A percentile compares a stretch with the other conserved stretches of the same genome.
phyloP scores from a whole-genome alignment of 2,888 invertebrate species.

The Oxycera nigricornis region DNA sequence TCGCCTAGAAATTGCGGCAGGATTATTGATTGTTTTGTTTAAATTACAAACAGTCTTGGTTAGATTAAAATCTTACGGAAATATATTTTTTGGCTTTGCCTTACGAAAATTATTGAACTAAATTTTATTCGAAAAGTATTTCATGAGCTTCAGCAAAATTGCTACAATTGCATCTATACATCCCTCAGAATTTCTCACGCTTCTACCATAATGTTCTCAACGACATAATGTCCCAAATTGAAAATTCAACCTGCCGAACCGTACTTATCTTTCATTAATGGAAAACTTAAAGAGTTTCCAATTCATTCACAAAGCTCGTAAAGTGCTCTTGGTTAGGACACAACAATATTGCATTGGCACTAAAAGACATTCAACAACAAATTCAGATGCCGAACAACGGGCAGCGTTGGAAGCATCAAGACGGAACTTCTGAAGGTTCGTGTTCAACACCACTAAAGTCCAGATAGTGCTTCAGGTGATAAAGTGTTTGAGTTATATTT shows the following conservation, averaged over 20 bases:
- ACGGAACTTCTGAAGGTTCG: slow-evolving; percentile 38
- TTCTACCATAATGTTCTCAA: slow-evolving; percentile 1
- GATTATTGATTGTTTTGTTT: too few relatives aligned
- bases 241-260: slow-evolving; percentile 18
- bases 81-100: too few relatives aligned
- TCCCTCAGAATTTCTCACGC: slow-evolving; percentile 22
- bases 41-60: too few relatives aligned
- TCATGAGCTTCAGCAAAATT: too few relatives aligned
- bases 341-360: not conserved
- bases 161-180: too few relatives aligned
- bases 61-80: too few relatives aligned
- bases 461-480: slow-evolving; percentile 36
- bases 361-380: not conserved
- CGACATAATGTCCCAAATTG: slow-evolving; percentile 2
- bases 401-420: not conserved
- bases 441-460: slow-evolving; percentile 34
- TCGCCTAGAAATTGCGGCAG: too few relatives aligned
- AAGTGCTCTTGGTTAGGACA: not conserved
- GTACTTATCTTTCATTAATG: slow-evolving; percentile 36
- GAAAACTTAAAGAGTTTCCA: slow-evolving; percentile 41
- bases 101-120: too few relatives aligned
- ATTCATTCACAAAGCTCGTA: slow-evolving; percentile 45
- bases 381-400: not conserved
- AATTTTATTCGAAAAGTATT: too few relatives aligned
- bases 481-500: slow-evolving; percentile 39